Evolutionary conservation across 2,888 invertebrate genomes (phyloP).

Genomic region (Notocelia uddmanniana): DNA sequence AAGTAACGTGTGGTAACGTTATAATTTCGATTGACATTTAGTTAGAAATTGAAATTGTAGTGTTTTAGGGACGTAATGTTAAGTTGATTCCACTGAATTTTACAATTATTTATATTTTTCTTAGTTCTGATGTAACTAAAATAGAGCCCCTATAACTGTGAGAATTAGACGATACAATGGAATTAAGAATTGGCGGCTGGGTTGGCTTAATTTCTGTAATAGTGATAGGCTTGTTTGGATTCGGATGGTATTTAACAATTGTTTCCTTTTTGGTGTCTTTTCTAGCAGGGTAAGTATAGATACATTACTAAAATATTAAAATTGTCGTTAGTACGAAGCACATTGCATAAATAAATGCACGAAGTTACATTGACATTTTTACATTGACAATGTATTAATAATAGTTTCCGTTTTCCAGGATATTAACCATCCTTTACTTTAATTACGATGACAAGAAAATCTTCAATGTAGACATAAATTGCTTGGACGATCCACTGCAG

Average conservation of each 20-base stretch:
- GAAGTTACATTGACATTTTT: not conserved
- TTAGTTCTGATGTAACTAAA: conserved; percentile 35
- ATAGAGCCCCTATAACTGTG: conserved; percentile 3
- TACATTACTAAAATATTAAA: not conserved
- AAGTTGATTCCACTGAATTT: conserved; percentile 40
- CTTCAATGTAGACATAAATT: conserved; percentile 74
- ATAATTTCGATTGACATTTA: conserved; percentile 18
- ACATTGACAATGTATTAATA: not conserved
- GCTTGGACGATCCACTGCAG: conserved; percentile 79
- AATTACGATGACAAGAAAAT: conserved; percentile 74
- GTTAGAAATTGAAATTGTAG: conserved; percentile 41
- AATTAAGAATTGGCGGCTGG: conserved; percentile 69
- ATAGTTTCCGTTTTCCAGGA: conserved; percentile 59
- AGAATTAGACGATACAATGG: conserved; percentile 57
- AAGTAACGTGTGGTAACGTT: conserved; percentile 24
- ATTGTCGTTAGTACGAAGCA: not conserved
- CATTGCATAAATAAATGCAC: not conserved
- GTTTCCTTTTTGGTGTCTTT: conserved; percentile 75
- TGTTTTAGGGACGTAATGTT: conserved; percentile 33
- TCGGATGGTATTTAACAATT: conserved; percentile 73
- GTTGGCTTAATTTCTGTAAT: conserved; percentile 75
- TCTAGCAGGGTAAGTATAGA: conserved; percentile 72
- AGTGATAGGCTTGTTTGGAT: conserved; percentile 73
- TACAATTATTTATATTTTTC: conserved; percentile 37
- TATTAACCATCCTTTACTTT: conserved; percentile 73